Evolutionary conservation across 2,888 invertebrate genomes (phyloP).

Genomic region (Acrobeloides nanus): DNA sequence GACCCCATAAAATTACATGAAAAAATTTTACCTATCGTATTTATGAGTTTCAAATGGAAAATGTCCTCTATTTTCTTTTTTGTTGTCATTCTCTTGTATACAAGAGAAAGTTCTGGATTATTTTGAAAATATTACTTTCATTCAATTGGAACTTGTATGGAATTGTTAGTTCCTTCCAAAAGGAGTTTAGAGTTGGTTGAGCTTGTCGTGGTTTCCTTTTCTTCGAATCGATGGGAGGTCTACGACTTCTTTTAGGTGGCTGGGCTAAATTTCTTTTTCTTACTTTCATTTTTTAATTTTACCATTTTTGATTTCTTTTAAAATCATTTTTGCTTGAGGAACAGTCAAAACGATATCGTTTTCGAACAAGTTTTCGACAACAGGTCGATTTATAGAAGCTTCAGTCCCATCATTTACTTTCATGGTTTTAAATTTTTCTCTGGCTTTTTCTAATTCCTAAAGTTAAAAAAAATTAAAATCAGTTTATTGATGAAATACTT

Average conservation of each 20-base stretch:
- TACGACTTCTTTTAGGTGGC: too few relatives aligned
- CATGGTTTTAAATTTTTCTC: too few relatives aligned
- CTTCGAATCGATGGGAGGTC: background rate
- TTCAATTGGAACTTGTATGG: slow-evolving; percentile 32
- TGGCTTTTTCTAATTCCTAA: too few relatives aligned
- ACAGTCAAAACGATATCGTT: slow-evolving; percentile 47
- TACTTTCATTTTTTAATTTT: slow-evolving; percentile 8
- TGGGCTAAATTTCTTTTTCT: background rate
- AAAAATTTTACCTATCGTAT: too few relatives aligned
- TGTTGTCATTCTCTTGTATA: too few relatives aligned
- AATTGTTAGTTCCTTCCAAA: slow-evolving; percentile 37
- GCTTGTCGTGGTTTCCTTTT: slow-evolving; percentile 27
- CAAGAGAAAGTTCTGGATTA: too few relatives aligned
- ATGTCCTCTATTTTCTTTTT: too few relatives aligned
- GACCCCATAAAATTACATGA: too few relatives aligned
- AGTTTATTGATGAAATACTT: too few relatives aligned
- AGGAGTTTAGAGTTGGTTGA: slow-evolving; percentile 29
- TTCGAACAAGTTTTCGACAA: slow-evolving; percentile 36
- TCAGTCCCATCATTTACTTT: slow-evolving; percentile 49
- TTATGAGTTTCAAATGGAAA: too few relatives aligned
- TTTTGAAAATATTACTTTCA: slow-evolving; percentile 16
- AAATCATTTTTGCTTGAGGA: slow-evolving; percentile 38
- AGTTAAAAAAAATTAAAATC: too few relatives aligned
- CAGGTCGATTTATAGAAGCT: slow-evolving; percentile 34
- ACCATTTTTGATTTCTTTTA: slow-evolving; percentile 27